These are phyloP conservation scores for Euleptes europaea DNA, from an alignment of 2,113 vertebrate species.

Conservation along the genomic window DNA sequence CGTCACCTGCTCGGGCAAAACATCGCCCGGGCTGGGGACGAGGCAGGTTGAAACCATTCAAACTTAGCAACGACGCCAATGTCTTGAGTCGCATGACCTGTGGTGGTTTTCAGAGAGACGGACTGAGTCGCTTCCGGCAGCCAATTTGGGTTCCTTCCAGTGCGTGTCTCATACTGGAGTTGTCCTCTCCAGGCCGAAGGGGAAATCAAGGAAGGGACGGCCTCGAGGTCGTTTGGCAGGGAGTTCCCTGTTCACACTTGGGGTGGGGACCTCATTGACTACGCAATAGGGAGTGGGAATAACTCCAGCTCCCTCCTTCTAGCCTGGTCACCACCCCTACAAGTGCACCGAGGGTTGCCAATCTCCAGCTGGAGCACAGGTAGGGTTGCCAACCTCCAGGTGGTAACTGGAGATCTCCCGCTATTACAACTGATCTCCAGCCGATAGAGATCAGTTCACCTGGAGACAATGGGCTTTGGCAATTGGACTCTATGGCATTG, in stretches of 20 bases:
- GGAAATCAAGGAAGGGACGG: background rate
- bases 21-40: background rate
- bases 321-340: no score
- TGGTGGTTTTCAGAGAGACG: background rate
- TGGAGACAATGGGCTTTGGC: no score
- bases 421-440: no score
- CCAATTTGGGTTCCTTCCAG: background rate
- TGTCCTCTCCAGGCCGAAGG: background rate
- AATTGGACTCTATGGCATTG: no score
- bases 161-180: background rate
- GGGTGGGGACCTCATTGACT: no score
- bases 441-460: no score
- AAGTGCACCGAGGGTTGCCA: no score
- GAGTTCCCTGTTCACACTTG: background rate
- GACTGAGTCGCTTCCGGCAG: background rate
- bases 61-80: background rate
- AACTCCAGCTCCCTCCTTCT: background rate
- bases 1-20: background rate
- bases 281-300: background rate
- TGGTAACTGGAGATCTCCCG: no score
- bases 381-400: no score
- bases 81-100: constrained; percentile 10
- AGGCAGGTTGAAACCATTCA: constrained; percentile 21
- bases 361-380: no score
- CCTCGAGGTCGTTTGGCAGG: background rate